These are phyloP conservation scores for Dendrocincla fuliginosa DNA, from an alignment of 2,797 vertebrate species.

Conservation along the genomic window DNA sequence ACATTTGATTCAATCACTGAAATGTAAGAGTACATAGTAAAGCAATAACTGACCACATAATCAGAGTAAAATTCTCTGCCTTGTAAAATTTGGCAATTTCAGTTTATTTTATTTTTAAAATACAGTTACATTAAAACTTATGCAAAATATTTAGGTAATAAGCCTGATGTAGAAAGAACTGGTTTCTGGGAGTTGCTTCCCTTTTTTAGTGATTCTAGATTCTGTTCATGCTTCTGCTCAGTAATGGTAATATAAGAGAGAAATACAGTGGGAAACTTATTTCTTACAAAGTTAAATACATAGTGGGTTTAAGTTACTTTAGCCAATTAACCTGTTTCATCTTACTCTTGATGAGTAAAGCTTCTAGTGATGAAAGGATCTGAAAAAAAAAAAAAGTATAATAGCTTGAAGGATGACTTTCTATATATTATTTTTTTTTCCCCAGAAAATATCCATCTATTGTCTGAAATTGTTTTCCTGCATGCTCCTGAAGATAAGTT, in stretches of 20 bases:
- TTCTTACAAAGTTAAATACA: neutral
- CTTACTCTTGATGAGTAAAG: neutral
- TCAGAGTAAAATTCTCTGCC: neutral
- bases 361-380: neutral
- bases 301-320: neutral
- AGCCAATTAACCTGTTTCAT: neutral
- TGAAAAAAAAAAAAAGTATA: neutral
- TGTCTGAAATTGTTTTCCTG: neutral
- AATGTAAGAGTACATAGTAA: neutral
- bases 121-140: neutral
- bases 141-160: neutral
- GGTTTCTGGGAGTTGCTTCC: rapidly evolving
- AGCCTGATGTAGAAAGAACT: neutral
- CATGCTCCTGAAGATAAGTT: conserved; percentile 46
- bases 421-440: neutral
- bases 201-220: neutral
- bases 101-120: neutral
- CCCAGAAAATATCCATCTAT: conserved; percentile 20
- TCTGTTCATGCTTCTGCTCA: neutral
- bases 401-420: neutral
- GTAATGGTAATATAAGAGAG: neutral
- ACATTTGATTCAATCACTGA: neutral
- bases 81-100: neutral
- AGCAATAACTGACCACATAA: neutral
- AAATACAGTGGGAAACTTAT: neutral